Base-by-base conservation (phyloP, 2,797 vertebrate genomes). In the Onychomys torridus region DNA sequence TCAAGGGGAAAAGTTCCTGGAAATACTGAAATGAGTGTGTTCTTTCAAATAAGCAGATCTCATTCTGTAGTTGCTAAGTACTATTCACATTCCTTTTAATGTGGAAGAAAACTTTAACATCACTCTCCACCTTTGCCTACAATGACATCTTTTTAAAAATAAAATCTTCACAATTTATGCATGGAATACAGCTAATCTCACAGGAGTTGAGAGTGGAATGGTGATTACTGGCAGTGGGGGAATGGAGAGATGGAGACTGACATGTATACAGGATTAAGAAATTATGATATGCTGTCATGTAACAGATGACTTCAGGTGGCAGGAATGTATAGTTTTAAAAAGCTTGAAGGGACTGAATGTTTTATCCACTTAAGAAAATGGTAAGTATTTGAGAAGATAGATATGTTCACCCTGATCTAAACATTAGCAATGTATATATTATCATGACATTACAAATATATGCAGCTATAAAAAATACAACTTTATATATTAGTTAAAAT, bases 1-100 rank as follows among this genome's bases (percentile, higher is more conserved):
- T 95, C 82, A 94, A 23, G 82, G 91, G 94, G 78, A 83, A 32
- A 12, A 6, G 71, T 96, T 96, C 21, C 81, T 96, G 46, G 27
- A 71, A 83, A 77, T 69, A 69, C 5, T n/a, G 29, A 71, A 40
- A 67, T 40, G 25, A 82, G 16, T 32, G 6, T 32, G 25, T 40
- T 7, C 16, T 76, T 4, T 40, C 73, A 16, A 52, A 65, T 49
- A 65, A 63, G 29, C 10, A 85, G 25, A 61, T 63, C n/a, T 57
- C 61, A 75, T 52, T 91, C 73, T 88, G 6, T 14, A 77, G n/a
- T 94, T 59, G 46, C 14, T 2, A 1, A 67, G 55, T 57, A 4
- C 13, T 14, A 85, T 79, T 96, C 43, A 61, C 0, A 1, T 55
- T 23, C 7, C 0, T 75, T 65, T 79, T 71, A 86, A 78, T 46